Conservation (phyloP, 2,113 vertebrate genomes). For the Pseudopipra pipra region DNA sequence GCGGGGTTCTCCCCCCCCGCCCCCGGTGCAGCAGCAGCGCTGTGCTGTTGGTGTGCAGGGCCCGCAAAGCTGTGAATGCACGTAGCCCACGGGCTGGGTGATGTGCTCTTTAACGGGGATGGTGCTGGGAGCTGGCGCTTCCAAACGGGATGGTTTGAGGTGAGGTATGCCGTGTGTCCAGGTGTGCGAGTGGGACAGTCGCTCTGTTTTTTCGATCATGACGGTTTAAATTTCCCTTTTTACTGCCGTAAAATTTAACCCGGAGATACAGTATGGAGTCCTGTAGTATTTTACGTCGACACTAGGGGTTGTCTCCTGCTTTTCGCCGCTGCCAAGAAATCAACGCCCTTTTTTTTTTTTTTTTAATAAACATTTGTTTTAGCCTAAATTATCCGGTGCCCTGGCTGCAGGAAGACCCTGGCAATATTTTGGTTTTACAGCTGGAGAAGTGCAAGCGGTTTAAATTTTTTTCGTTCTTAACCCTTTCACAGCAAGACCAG, state of each 20-base stretch:
- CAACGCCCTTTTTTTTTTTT: conserved; percentile 63
- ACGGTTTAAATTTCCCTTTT: conserved; percentile 65
- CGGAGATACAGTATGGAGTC: conserved; percentile 62
- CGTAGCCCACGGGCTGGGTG: not conserved
- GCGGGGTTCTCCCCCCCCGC: not conserved
- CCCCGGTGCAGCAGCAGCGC: not conserved
- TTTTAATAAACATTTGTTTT: conserved; percentile 61
- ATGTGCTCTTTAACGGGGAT: not conserved
- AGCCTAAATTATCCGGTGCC: conserved; percentile 19
- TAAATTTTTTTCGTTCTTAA: not conserved
- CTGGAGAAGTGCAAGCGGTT: not conserved
- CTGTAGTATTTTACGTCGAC: conserved; percentile 76
- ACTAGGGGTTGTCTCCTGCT: conserved; percentile 77
- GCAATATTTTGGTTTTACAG: not conserved
- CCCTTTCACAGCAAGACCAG: not conserved
- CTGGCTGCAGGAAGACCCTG: not conserved
- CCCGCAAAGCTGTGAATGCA: conserved; percentile 5
- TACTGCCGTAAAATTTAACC: conserved; percentile 58
- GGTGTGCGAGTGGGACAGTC: not conserved
- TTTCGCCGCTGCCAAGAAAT: conserved; percentile 69
- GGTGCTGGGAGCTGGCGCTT: not conserved
- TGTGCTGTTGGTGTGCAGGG: not conserved
- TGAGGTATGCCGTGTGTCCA: not conserved
- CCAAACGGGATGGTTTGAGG: not conserved
- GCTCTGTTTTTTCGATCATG: conserved; percentile 32